phyloP scores from a whole-genome alignment of 2,797 vertebrate species.

The Adelosebastes latens region DNA sequence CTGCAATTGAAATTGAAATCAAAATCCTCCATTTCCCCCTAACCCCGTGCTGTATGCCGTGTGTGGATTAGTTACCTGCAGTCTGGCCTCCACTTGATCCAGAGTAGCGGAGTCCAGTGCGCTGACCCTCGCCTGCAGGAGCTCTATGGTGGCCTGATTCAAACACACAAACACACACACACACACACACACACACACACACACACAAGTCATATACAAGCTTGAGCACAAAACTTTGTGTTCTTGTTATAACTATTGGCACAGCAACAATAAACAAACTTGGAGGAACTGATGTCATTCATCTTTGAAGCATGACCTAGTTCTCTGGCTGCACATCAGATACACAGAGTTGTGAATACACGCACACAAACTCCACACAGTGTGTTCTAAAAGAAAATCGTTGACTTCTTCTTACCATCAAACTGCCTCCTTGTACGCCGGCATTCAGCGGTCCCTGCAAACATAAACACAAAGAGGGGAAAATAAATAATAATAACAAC shows the following conservation, averaged over 20 bases:
- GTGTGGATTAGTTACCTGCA: conserved; percentile 84
- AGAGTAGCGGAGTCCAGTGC: conserved; percentile 90
- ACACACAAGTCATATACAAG: not conserved
- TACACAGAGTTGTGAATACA: conserved; percentile 4
- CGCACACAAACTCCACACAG: conserved; percentile 13
- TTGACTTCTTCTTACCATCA: conserved; percentile 85
- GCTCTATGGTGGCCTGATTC: conserved; percentile 90
- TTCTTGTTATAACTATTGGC: conserved; percentile 13
- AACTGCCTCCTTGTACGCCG: conserved; percentile 88
- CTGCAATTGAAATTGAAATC: not conserved
- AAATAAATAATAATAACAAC: conserved; percentile 15
- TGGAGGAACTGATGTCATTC: conserved; percentile 47
- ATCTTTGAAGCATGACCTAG: conserved; percentile 55
- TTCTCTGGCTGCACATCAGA: conserved; percentile 54
- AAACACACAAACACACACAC: not conserved
- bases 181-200: not conserved
- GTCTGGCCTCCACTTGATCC: conserved; percentile 94
- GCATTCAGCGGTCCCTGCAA: conserved; percentile 89
- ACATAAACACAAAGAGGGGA: conserved; percentile 39
- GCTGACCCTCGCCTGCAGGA: conserved; percentile 92
- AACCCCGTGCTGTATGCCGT: not conserved
- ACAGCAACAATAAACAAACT: conserved; percentile 29
- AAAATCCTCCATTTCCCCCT: not conserved
- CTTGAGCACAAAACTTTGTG: not conserved
- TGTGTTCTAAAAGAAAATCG: not conserved